Percentiles rank a stretch among this genome's conserved stretches.
Conservation (phyloP, 2,797 vertebrate genomes). For the Girardinus metallicus region DNA sequence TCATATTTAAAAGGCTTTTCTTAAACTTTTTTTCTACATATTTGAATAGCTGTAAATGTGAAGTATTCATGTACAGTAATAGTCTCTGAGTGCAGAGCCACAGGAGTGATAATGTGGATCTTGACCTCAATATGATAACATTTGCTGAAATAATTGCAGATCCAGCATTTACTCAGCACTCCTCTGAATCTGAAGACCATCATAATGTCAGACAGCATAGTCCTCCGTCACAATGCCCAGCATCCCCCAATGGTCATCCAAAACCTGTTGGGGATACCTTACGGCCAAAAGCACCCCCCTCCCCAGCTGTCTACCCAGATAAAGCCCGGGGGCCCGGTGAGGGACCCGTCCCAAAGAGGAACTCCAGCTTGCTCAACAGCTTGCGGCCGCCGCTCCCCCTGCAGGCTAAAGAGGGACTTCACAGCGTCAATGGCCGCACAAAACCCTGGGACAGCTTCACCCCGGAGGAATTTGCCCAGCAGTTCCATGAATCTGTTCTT, state of each 20-base stretch:
- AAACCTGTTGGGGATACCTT: conserved; percentile 82
- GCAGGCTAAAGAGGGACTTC: conserved; percentile 87
- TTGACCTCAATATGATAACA: conserved; percentile 45
- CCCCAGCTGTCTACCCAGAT: conserved; percentile 78
- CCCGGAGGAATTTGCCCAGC: conserved; percentile 96
- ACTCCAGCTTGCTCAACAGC: conserved; percentile 89
- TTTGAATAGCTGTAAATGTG: background rate
- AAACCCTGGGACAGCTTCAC: conserved; percentile 95
- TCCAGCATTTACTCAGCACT: conserved; percentile 71
- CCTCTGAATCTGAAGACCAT: conserved; percentile 83
- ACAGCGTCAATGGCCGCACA: conserved; percentile 90
- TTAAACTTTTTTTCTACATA: background rate
- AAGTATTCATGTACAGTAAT: background rate
- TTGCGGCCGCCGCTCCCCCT: conserved; percentile 85
- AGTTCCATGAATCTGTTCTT: conserved; percentile 98
- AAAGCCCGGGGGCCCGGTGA: conserved; percentile 84
- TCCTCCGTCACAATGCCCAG: conserved; percentile 72
- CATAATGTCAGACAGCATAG: conserved; percentile 71
- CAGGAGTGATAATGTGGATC: conserved; percentile 15
- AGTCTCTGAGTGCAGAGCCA: background rate
- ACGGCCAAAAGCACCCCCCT: conserved; percentile 83
- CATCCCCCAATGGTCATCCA: conserved; percentile 82
- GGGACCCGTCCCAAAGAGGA: conserved; percentile 82
- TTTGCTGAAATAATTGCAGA: conserved; percentile 78
- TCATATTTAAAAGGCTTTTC: conserved; percentile 1